Base-by-base conservation (phyloP, 2,797 vertebrate genomes). In the Sorex maritimensis region DNA sequence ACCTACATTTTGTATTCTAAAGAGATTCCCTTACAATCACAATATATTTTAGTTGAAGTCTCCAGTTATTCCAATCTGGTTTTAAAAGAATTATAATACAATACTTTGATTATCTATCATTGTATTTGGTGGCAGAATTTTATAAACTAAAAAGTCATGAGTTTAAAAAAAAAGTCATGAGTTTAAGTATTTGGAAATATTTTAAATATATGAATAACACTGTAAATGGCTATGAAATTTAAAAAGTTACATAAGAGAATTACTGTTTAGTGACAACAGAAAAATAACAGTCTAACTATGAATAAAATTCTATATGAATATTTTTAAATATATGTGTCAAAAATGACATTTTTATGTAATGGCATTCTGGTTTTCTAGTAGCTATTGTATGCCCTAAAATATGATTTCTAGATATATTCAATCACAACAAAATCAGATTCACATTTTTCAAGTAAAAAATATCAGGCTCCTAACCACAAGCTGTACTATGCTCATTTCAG, bases 211-310 rank as follows among this genome's bases (percentile, higher is more conserved):
- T 75, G 26, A 26, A 3, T 30, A 6, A 63, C 79, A 74, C 19
- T 38, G 28, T 77, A 6, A 82, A 34, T 68, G 9, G 0, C 5
- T 44, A n/a, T 1, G 63, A 6, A 78, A 79, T 2, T 0, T 81
- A 82, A 80, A n/a, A 73, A 81, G 49, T 28, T 73, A 23, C 72
- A 30, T 10, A 74, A 86, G 79, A 88, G 82, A 88, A 69, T 73
- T 8, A 88, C 28, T 75, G 3, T 4, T 90, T 86, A 41, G 0
- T 58, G 13, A 61, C 49, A 65, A 67, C 6, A 30, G 28, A 81
- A 82, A 81, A 68, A 28, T 3, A 85, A 81, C n/a, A 71, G 68
- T n/a, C 13, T 77, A 63, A 79, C 17, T 61, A 6, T 69, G 6
- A 93, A 46, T 88, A 71, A 84, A 38, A 49, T 24, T 52, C 9